A percentile compares a stretch with the other conserved stretches of the same genome.
Conservation (phyloP, 2,797 vertebrate genomes). For the Melanotaenia trifasciata region DNA sequence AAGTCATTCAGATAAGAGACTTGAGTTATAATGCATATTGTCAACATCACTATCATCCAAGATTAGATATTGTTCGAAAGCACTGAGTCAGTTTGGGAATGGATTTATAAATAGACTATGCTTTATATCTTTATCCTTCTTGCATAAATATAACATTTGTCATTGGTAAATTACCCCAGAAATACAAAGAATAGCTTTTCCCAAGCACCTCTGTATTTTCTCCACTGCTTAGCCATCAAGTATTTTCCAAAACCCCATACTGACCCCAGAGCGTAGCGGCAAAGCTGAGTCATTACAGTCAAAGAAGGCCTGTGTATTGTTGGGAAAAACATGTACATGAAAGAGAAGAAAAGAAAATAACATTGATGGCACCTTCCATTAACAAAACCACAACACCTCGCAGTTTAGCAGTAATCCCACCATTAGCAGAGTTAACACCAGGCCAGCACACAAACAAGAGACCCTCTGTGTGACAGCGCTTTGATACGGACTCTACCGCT, state of each 20-base stretch:
- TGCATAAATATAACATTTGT: slow-evolving; percentile 19
- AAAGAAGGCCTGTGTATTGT: slow-evolving; percentile 13
- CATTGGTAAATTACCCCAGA: slow-evolving; percentile 12
- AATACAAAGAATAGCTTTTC: slow-evolving; percentile 33
- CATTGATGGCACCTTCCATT: slow-evolving; percentile 37
- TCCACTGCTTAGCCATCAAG: slow-evolving; percentile 19
- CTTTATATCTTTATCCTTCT: neutral
- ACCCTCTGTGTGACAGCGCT: slow-evolving; percentile 71
- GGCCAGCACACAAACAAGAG: slow-evolving; percentile 75
- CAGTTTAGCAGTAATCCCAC: slow-evolving; percentile 64
- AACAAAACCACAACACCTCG: slow-evolving; percentile 64
- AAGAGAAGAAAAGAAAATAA: slow-evolving; percentile 38
- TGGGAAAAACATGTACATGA: slow-evolving; percentile 26
- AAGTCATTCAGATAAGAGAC: slow-evolving; percentile 24
- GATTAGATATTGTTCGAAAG: neutral
- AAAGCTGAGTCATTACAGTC: slow-evolving; percentile 51
- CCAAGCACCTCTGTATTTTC: slow-evolving; percentile 31
- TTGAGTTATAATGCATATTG: neutral
- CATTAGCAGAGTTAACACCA: slow-evolving; percentile 79
- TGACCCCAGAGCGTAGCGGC: slow-evolving; percentile 24
- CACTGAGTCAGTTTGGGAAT: neutral
- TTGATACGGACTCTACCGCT: slow-evolving; percentile 73
- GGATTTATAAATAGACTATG: neutral
- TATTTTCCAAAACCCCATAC: slow-evolving; percentile 44
- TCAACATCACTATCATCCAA: neutral